Evolutionary conservation across 1,140 invertebrate species (phyloP).

Genomic region (Procambarus virginalis): DNA sequence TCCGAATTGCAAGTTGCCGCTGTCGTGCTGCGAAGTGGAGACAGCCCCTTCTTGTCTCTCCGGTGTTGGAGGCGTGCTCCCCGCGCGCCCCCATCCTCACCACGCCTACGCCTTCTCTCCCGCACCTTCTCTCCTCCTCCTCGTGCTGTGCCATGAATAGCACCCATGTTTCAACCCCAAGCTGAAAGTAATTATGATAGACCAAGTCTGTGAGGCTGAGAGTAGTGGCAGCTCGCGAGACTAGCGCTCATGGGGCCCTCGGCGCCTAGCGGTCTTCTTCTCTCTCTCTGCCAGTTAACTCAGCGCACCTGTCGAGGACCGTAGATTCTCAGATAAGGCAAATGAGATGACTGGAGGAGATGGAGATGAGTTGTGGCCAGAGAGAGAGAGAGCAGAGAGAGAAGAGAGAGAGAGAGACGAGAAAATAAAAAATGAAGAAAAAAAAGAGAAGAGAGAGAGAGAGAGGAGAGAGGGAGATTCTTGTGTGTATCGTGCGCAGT

Average conservation of each 20-base stretch:
- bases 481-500: not conserved
- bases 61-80: not conserved
- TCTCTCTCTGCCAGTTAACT: conserved; percentile 1
- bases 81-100: not conserved
- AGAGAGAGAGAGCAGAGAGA: too few species aligned
- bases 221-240: not conserved
- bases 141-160: conserved; percentile 29
- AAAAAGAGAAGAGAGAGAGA: too few species aligned
- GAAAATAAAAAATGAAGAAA: too few species aligned
- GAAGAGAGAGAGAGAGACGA: too few species aligned
- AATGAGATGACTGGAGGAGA: conserved; percentile 41
- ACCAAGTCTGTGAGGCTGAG: not conserved
- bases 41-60: not conserved
- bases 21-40: not conserved
- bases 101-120: not conserved
- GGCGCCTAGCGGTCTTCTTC: conserved; percentile 6
- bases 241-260: not conserved
- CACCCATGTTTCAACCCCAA: conserved; percentile 41
- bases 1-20: not conserved
- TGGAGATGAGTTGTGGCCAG: conserved; percentile 18
- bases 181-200: conserved; percentile 48
- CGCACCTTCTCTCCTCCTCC: not conserved
- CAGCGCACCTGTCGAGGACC: conserved; percentile 1
- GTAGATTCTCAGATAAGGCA: conserved; percentile 35
- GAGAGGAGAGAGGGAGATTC: too few species aligned